These are phyloP conservation scores for Calyptommatus sinebrachiatus DNA, from an alignment of 2,113 vertebrate genomes.

Conservation along the genomic window DNA sequence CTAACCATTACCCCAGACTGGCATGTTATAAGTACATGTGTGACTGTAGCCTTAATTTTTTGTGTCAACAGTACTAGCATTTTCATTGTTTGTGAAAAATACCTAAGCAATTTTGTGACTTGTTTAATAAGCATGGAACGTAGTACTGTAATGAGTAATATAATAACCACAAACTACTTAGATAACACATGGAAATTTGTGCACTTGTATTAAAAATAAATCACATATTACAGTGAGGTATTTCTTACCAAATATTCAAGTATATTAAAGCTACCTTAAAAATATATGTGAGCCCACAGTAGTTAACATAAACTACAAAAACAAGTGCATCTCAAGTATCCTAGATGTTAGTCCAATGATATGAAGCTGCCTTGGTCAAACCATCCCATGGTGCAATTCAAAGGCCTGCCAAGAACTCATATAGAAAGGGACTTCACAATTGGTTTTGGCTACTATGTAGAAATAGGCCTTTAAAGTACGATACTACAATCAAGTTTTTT, in stretches of 20 bases:
- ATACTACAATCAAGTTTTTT: background rate
- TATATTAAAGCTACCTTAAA: background rate
- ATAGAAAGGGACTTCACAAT: background rate
- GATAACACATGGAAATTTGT: background rate
- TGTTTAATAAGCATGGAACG: background rate
- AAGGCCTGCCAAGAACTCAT: background rate
- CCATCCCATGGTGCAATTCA: background rate
- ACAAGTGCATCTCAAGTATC: background rate
- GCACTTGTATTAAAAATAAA: background rate
- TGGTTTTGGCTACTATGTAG: background rate
- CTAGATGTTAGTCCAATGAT: background rate
- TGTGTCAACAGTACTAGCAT: background rate
- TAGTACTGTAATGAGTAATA: background rate
- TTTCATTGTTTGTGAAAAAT: background rate
- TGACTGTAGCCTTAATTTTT: background rate
- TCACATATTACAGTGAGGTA: background rate
- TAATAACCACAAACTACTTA: background rate
- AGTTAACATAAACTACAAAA: background rate
- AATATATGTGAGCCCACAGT: background rate
- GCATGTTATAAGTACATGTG: too few species aligned
- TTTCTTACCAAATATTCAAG: background rate
- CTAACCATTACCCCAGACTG: too few species aligned
- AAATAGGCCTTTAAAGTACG: background rate
- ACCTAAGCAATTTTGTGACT: background rate
- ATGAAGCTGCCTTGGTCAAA: too few species aligned